Percentiles rank a stretch among this genome's conserved stretches.
phyloP scores from a whole-genome alignment of 2,888 invertebrate species.

The Drosophila barbarae region DNA sequence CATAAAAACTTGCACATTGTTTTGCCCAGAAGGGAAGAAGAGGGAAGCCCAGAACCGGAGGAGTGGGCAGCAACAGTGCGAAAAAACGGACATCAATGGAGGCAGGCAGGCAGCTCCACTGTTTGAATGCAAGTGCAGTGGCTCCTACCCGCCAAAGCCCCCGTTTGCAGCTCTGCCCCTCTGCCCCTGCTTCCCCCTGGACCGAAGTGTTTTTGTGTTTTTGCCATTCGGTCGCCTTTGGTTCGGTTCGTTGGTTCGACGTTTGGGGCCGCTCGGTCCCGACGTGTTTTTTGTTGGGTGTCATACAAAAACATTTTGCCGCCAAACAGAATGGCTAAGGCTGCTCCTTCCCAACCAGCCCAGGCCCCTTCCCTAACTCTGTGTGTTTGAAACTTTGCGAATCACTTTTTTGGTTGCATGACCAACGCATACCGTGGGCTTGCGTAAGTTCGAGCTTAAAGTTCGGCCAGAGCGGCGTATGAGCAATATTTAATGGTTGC shows the following conservation, averaged over 20 bases:
- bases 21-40: constrained; percentile 53
- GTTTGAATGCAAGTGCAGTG: constrained; percentile 66
- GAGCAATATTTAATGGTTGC: constrained; percentile 31
- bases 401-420: constrained; percentile 74
- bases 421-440: constrained; percentile 66
- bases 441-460: constrained; percentile 66
- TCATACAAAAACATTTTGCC: constrained; percentile 71
- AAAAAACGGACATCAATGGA: constrained; percentile 54
- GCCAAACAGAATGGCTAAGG: constrained; percentile 72
- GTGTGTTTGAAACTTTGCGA: constrained; percentile 59
- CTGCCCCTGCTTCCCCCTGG: constrained; percentile 15
- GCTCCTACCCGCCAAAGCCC: constrained; percentile 32
- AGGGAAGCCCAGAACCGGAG: constrained; percentile 45
- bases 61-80: constrained; percentile 55
- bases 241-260: constrained; percentile 51
- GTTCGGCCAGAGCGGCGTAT: constrained; percentile 53
- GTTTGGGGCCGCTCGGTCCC: constrained; percentile 48
- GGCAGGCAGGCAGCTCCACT: constrained; percentile 31
- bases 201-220: constrained; percentile 19
- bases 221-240: constrained; percentile 40
- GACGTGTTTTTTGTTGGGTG: constrained; percentile 62
- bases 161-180: constrained; percentile 13
- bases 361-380: constrained; percentile 1
- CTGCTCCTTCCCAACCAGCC: constrained; percentile 24
- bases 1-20: constrained; percentile 79